A percentile compares a stretch with the other conserved stretches of the same genome.
phyloP scores from a whole-genome alignment of 2,797 vertebrate species.

The Typhlichthys eigenmanni region DNA sequence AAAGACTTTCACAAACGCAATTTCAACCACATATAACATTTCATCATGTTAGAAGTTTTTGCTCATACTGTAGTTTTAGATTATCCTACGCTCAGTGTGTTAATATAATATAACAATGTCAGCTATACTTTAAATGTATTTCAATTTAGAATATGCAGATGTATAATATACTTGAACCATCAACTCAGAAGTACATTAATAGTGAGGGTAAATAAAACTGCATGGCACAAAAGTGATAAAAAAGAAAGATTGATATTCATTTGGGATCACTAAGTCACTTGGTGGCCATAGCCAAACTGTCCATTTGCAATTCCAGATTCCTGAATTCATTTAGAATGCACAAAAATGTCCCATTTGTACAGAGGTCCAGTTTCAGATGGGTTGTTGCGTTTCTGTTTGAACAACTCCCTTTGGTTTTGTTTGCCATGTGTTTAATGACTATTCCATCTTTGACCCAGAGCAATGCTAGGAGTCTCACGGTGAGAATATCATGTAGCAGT shows the following conservation, averaged over 20 bases:
- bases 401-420: not conserved
- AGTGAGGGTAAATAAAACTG: conserved; percentile 13
- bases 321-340: not conserved
- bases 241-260: conserved; percentile 1
- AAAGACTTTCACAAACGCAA: conserved; percentile 3
- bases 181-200: conserved; percentile 2
- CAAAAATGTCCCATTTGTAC: conserved; percentile 2
- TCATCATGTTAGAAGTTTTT: not conserved
- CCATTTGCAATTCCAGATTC: not conserved
- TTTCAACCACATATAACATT: not conserved
- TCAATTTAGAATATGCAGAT: conserved; percentile 4
- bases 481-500: not conserved
- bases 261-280: conserved; percentile 23
- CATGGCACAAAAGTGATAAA: conserved; percentile 19
- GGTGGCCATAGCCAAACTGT: conserved; percentile 9
- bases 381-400: not conserved
- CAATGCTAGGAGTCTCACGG: conserved; percentile 1
- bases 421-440: conserved; percentile 5
- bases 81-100: not conserved
- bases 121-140: too few species aligned
- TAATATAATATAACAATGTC: not conserved
- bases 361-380: conserved; percentile 8
- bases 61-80: not conserved
- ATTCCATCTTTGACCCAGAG: conserved; percentile 10
- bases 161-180: conserved; percentile 1